A percentile compares a stretch with the other conserved stretches of the same genome.
These are phyloP conservation scores for Mimas tiliae DNA, from an alignment of 2,888 invertebrate species.

Conservation along the genomic window DNA sequence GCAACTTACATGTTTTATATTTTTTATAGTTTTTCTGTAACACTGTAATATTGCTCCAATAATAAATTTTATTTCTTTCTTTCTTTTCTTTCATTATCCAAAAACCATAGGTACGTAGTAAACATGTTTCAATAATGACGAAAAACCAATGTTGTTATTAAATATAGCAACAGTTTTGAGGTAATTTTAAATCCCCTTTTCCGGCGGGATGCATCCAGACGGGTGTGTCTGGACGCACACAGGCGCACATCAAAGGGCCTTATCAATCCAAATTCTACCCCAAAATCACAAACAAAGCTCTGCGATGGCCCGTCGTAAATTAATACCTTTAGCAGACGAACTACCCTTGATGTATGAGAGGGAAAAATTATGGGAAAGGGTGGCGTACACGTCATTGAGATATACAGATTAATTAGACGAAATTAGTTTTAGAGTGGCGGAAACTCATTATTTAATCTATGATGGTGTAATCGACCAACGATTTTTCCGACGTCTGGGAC, in stretches of 20 bases:
- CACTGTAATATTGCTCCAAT: too few relatives aligned
- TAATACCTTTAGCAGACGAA: slow-evolving; percentile 26
- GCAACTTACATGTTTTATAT: too few relatives aligned
- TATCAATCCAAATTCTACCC: slow-evolving; percentile 19
- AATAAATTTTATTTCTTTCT: too few relatives aligned
- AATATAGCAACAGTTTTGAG: slow-evolving; percentile 33
- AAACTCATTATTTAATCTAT: too few relatives aligned
- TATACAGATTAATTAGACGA: neutral
- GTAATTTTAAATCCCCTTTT: slow-evolving; percentile 45
- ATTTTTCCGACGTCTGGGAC: slow-evolving; percentile 27
- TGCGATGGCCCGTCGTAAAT: slow-evolving; percentile 25
- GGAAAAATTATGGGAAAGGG: slow-evolving; percentile 5
- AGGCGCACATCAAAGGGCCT: slow-evolving; percentile 22
- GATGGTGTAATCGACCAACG: too few relatives aligned
- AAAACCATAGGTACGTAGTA: too few relatives aligned
- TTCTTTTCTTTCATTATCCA: too few relatives aligned
- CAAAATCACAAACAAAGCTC: slow-evolving; percentile 18
- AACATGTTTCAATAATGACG: too few relatives aligned
- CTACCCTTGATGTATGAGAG: slow-evolving; percentile 32
- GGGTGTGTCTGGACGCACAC: slow-evolving; percentile 26
- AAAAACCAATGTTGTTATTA: neutral
- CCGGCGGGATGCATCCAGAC: slow-evolving; percentile 39
- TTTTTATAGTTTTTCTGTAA: too few relatives aligned
- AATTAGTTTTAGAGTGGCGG: neutral
- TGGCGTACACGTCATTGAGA: too few relatives aligned